Percentiles rank a stretch among this genome's conserved stretches.
These are phyloP conservation scores for Cephalopholis sonnerati DNA, from an alignment of 2,113 vertebrate species.

Conservation along the genomic window DNA sequence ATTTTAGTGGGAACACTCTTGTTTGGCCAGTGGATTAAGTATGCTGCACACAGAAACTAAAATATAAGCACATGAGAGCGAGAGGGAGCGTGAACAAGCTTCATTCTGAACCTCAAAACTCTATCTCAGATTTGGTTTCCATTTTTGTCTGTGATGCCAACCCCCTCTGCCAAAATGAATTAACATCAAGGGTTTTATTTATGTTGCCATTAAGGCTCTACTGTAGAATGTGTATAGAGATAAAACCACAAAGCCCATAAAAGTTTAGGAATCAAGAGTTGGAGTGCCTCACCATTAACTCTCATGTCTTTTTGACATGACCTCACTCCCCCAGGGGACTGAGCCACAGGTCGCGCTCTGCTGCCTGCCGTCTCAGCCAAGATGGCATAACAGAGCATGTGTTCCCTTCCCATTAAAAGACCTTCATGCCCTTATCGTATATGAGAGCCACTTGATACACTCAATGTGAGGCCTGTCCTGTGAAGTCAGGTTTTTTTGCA, in stretches of 20 bases:
- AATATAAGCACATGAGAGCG: constrained; percentile 51
- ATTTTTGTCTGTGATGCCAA: background rate
- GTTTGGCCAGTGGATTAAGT: constrained; percentile 85
- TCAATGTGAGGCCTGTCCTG: background rate
- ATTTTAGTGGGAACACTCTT: constrained; percentile 83
- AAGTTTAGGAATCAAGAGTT: constrained; percentile 21
- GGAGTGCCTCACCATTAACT: background rate
- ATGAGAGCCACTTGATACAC: constrained; percentile 36
- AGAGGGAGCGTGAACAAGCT: constrained; percentile 4
- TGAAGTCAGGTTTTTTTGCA: background rate
- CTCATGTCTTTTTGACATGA: constrained; percentile 57
- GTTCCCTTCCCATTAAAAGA: constrained; percentile 30
- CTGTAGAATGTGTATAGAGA: background rate
- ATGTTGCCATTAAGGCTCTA: background rate
- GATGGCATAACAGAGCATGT: constrained; percentile 57
- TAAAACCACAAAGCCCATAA: background rate
- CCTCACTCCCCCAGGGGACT: constrained; percentile 52
- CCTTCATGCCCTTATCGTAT: constrained; percentile 9
- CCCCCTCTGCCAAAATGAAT: background rate
- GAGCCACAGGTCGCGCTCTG: constrained; percentile 66
- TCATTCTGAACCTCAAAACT: background rate
- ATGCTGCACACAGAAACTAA: constrained; percentile 71
- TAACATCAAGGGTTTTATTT: background rate
- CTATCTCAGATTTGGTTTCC: background rate
- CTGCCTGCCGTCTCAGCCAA: constrained; percentile 35